These are phyloP conservation scores for Desmodus rotundus DNA, from an alignment of 2,113 vertebrate species.

Conservation along the genomic window DNA sequence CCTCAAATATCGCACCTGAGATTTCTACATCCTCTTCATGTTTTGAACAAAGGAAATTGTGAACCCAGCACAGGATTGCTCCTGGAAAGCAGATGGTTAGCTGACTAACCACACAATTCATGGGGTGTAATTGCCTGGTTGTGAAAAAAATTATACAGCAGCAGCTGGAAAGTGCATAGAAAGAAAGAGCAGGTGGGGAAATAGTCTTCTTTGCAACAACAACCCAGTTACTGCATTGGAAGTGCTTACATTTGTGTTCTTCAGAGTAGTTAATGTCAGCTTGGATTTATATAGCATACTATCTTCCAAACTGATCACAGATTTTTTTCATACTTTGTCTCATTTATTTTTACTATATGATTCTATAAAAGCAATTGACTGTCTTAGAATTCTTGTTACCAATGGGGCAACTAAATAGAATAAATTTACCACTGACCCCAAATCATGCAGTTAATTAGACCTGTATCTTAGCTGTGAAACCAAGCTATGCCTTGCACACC, in stretches of 20 bases:
- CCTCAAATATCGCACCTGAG: neutral
- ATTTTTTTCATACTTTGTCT: neutral
- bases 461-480: neutral
- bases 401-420: neutral
- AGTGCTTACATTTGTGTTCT: neutral
- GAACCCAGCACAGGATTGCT: neutral
- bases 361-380: neutral
- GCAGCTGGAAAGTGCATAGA: slow-evolving; percentile 32
- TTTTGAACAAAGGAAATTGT: slow-evolving; percentile 44
- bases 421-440: neutral
- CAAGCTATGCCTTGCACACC: neutral
- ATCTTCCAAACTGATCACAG: neutral
- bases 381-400: neutral
- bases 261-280: neutral
- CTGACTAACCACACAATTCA: slow-evolving; percentile 44
- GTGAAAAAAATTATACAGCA: slow-evolving; percentile 12
- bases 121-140: slow-evolving; percentile 27
- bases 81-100: slow-evolving; percentile 52
- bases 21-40: neutral
- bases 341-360: neutral
- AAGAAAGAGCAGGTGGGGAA: slow-evolving; percentile 22
- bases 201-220: neutral
- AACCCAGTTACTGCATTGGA: neutral
- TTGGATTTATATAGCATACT: neutral
- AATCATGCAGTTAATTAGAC: neutral